Evolutionary conservation across 2,797 vertebrate species (phyloP).

Genomic region (Amphiprion clarkii): DNA sequence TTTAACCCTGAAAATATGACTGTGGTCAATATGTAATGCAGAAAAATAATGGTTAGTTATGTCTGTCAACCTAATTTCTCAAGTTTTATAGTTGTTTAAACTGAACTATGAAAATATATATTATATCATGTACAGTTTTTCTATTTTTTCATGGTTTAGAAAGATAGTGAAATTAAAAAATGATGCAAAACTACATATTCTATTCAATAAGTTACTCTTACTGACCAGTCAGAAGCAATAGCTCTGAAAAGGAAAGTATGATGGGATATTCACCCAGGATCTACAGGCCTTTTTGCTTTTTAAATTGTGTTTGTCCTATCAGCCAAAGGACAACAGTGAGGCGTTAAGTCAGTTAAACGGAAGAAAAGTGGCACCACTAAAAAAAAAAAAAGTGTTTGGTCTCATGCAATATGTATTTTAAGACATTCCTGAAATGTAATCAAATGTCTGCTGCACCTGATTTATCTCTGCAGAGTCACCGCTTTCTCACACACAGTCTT

Average conservation of each 20-base stretch:
- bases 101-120: too few relatives aligned
- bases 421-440: constrained; percentile 2
- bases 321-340: constrained; percentile 5
- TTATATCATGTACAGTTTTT: too few relatives aligned
- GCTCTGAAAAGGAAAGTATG: neutral
- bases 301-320: constrained; percentile 4
- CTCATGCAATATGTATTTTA: constrained; percentile 12
- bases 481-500: neutral
- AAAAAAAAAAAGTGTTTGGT: neutral
- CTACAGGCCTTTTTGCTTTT: neutral
- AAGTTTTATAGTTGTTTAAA: neutral
- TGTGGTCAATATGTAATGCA: neutral
- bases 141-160: too few relatives aligned
- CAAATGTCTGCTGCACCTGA: neutral
- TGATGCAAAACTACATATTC: neutral
- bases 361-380: constrained; percentile 1
- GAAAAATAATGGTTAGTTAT: neutral
- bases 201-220: neutral
- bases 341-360: neutral
- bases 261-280: neutral
- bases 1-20: neutral
- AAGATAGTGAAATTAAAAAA: too few relatives aligned
- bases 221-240: neutral
- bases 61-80: neutral
- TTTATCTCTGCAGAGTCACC: constrained; percentile 1